These are phyloP conservation scores for Cepphus grylle DNA, from an alignment of 2,113 vertebrate species.

Conservation along the genomic window DNA sequence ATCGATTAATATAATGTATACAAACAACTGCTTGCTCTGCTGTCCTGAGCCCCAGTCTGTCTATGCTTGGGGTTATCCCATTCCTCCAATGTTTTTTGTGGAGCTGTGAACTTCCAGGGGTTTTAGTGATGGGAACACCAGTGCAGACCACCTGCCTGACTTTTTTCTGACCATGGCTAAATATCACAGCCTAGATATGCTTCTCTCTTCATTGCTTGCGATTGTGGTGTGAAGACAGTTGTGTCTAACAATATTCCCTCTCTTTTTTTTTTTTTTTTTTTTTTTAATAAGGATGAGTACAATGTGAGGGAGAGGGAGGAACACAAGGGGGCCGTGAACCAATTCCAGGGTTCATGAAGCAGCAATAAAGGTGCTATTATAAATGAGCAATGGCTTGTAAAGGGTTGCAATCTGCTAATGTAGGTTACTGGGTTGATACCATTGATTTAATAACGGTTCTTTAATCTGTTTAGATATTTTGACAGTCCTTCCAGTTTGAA, in stretches of 20 bases:
- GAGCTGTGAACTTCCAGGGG: not conserved
- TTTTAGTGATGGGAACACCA: not conserved
- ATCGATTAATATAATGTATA: not conserved
- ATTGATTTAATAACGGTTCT: not conserved
- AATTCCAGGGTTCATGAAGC: not conserved
- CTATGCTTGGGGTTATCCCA: fast-evolving
- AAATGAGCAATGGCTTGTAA: not conserved
- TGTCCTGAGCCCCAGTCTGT: not conserved
- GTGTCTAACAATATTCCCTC: not conserved
- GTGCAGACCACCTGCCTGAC: not conserved
- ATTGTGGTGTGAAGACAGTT: not conserved
- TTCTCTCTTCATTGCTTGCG: not conserved
- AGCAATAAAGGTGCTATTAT: not conserved
- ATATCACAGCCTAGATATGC: not conserved
- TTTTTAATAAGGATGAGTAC: not conserved
- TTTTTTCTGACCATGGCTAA: not conserved
- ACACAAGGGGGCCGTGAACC: not conserved
- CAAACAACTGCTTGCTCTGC: not conserved
- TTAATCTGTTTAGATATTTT: not conserved
- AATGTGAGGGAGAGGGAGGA: not conserved
- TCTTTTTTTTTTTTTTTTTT: no score
- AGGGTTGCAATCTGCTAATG: not conserved
- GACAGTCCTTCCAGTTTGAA: not conserved
- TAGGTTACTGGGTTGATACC: not conserved
- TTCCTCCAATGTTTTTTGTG: not conserved